These are phyloP conservation scores for Caiman crocodilus DNA, from an alignment of 2,797 vertebrate genomes.

Conservation along the genomic window DNA sequence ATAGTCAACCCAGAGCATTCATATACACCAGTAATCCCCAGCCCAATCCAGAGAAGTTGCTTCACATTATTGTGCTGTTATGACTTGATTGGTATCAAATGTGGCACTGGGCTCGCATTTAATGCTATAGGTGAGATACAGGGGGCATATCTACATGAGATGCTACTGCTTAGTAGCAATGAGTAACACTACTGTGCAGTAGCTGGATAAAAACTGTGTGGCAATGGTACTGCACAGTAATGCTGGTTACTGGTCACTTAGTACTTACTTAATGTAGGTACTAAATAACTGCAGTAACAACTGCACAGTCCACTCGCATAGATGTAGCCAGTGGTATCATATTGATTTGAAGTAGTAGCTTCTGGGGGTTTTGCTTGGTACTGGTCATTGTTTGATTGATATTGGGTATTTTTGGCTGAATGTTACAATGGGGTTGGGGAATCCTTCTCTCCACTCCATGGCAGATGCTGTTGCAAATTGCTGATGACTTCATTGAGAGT, in stretches of 20 bases:
- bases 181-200: no score
- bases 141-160: no score
- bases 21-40: fast-evolving
- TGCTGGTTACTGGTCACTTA: no score
- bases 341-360: background rate
- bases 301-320: no score
- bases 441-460: background rate
- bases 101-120: background rate
- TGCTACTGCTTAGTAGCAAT: no score
- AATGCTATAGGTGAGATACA: background rate
- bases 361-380: background rate
- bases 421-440: no score
- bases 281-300: no score
- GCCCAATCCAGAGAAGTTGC: background rate
- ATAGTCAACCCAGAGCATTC: background rate
- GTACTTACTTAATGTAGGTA: no score
- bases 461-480: conserved; percentile 98
- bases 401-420: no score
- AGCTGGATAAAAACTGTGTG: no score
- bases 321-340: background rate
- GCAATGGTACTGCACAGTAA: no score
- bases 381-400: fast-evolving
- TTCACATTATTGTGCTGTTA: fast-evolving
- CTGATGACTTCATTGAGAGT: conserved; percentile 98
- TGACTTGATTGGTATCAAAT: background rate